Percentiles rank a stretch among this genome's conserved stretches.
Evolutionary conservation across 2,888 invertebrate species (phyloP).

Genomic region (Pollenia labialis): DNA sequence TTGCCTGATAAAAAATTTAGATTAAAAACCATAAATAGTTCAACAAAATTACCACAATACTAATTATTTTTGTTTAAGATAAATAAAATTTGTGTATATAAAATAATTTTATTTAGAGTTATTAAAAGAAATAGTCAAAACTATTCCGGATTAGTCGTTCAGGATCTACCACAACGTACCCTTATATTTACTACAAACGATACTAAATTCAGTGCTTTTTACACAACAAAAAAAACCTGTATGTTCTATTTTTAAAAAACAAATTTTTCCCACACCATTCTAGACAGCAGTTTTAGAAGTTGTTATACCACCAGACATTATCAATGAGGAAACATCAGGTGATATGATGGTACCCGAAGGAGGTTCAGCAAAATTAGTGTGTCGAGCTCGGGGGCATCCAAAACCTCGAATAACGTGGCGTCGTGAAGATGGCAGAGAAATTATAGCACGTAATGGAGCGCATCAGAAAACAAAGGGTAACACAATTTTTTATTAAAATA

Average conservation of each 20-base stretch:
- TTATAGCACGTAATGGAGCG: constrained; percentile 90
- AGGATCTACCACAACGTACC: no score
- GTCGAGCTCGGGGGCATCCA: constrained; percentile 93
- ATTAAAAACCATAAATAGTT: no score
- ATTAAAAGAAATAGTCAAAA: no score
- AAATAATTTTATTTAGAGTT: no score
- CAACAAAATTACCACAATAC: no score
- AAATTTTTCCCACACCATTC: constrained; percentile 54
- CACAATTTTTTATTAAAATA: background rate
- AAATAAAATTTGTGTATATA: no score
- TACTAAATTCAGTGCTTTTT: background rate
- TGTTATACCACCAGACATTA: constrained; percentile 95
- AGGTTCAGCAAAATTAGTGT: constrained; percentile 93
- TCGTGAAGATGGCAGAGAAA: constrained; percentile 93
- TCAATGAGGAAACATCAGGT: constrained; percentile 95
- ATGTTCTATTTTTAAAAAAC: background rate
- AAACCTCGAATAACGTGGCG: constrained; percentile 94
- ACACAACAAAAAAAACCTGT: background rate
- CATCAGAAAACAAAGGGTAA: constrained; percentile 90
- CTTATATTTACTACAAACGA: no score
- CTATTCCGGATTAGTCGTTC: no score
- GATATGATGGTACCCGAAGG: constrained; percentile 98
- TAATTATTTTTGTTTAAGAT: no score
- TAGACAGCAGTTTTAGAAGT: constrained; percentile 95
- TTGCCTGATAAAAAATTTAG: no score